Percentiles rank a stretch among this genome's conserved stretches.
These are phyloP conservation scores for Gymnorhina tibicen DNA, from an alignment of 2,113 vertebrate genomes.

Conservation along the genomic window DNA sequence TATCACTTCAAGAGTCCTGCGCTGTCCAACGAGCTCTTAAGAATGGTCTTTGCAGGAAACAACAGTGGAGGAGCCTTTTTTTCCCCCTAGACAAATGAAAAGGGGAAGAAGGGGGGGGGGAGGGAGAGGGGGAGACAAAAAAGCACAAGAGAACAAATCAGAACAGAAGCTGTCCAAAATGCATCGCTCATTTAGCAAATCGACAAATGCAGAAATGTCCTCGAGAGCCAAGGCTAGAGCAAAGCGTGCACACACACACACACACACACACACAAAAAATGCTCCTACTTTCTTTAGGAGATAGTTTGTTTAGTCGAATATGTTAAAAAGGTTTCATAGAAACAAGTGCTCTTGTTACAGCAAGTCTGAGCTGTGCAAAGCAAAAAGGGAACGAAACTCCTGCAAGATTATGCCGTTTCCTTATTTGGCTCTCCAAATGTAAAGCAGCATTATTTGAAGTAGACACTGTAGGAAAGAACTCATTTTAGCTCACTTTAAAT, in stretches of 20 bases:
- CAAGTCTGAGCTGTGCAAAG: neutral
- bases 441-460: slow-evolving; percentile 47
- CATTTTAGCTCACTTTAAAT: neutral
- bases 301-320: slow-evolving; percentile 26
- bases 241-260: neutral
- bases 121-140: neutral
- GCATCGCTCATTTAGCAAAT: slow-evolving; percentile 24
- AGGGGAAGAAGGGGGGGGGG: neutral
- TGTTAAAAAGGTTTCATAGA: slow-evolving; percentile 25
- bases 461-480: slow-evolving; percentile 36
- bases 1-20: slow-evolving; percentile 84
- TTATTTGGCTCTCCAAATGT: slow-evolving; percentile 39
- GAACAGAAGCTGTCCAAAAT: slow-evolving; percentile 56
- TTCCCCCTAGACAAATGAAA: slow-evolving; percentile 46
- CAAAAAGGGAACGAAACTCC: neutral
- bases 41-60: slow-evolving; percentile 69
- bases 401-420: slow-evolving; percentile 30
- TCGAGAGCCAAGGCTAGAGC: neutral
- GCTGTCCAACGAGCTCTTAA: slow-evolving; percentile 78
- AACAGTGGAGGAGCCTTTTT: slow-evolving; percentile 47
- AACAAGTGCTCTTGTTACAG: slow-evolving; percentile 21
- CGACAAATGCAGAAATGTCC: slow-evolving; percentile 15
- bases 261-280: neutral
- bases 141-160: slow-evolving; percentile 57
- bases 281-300: neutral